These are phyloP conservation scores for Strongylocentrotus purpuratus DNA, from an alignment of 35 echinoderm and acorn worm species.

Conservation along the genomic window DNA sequence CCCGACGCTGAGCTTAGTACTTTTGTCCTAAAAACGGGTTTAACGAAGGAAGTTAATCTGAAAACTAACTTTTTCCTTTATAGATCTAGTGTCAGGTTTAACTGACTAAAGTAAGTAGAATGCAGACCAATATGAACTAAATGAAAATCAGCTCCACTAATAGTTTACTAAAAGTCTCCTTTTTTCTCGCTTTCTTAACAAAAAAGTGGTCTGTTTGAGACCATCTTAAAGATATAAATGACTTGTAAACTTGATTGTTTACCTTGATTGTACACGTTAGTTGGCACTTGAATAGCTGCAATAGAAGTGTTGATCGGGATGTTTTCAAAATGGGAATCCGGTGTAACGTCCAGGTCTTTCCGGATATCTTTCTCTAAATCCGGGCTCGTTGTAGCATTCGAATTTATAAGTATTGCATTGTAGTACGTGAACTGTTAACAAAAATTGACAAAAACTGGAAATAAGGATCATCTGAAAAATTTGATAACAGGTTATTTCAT, in stretches of 20 bases:
- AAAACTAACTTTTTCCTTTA: too few relatives aligned
- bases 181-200: background rate
- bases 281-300: slow-evolving; percentile 76
- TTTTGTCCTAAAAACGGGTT: too few relatives aligned
- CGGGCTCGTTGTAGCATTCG: background rate
- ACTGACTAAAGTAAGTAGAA: too few relatives aligned
- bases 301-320: slow-evolving; percentile 63
- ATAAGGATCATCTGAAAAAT: background rate
- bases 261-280: slow-evolving; percentile 85
- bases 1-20: too few relatives aligned
- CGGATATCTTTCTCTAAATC: slow-evolving; percentile 43
- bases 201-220: background rate
- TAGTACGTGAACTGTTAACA: slow-evolving; percentile 64
- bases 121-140: too few relatives aligned
- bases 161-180: too few relatives aligned
- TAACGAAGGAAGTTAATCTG: too few relatives aligned
- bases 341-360: slow-evolving; percentile 49
- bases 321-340: slow-evolving; percentile 74
- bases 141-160: too few relatives aligned
- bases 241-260: background rate
- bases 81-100: too few relatives aligned
- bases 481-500: background rate
- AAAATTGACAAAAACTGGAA: background rate
- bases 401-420: slow-evolving; percentile 72
- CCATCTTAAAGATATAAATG: background rate